These are phyloP conservation scores for Oreochromis tanganicae DNA, from an alignment of 2,113 vertebrate genomes.

Conservation along the genomic window DNA sequence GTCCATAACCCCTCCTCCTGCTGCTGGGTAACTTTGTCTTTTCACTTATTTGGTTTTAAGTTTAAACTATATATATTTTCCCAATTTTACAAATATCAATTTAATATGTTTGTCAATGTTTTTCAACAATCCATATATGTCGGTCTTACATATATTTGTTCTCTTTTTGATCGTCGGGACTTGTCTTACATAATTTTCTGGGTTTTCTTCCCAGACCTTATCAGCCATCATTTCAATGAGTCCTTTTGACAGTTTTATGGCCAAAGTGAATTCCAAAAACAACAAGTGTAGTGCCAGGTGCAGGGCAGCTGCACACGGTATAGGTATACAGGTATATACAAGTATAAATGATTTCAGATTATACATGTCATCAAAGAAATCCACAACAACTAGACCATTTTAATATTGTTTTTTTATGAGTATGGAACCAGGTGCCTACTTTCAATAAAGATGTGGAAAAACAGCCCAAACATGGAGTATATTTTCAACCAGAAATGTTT, in stretches of 20 bases:
- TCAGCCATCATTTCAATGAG: neutral
- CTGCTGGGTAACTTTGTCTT: neutral
- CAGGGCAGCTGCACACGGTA: fast-evolving
- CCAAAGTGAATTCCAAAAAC: neutral
- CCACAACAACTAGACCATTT: neutral
- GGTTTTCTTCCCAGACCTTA: neutral
- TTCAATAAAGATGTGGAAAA: neutral
- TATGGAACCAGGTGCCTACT: neutral
- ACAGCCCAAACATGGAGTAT: neutral
- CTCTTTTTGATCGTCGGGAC: fast-evolving
- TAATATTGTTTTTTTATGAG: neutral
- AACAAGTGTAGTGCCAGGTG: fast-evolving
- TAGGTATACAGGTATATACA: neutral
- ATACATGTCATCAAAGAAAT: neutral
- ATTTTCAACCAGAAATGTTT: neutral
- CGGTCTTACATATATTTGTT: neutral
- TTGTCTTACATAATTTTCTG: neutral
- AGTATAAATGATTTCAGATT: neutral
- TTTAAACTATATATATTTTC: neutral
- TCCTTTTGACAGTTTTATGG: fast-evolving
- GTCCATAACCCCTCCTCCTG: neutral
- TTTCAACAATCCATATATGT: neutral
- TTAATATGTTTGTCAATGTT: neutral
- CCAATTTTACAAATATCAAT: neutral
- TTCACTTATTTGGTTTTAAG: neutral